Percentiles rank a stretch among this genome's conserved stretches.
Evolutionary conservation across 2,888 invertebrate genomes (phyloP).

Genomic region (Drosophila birchii): DNA sequence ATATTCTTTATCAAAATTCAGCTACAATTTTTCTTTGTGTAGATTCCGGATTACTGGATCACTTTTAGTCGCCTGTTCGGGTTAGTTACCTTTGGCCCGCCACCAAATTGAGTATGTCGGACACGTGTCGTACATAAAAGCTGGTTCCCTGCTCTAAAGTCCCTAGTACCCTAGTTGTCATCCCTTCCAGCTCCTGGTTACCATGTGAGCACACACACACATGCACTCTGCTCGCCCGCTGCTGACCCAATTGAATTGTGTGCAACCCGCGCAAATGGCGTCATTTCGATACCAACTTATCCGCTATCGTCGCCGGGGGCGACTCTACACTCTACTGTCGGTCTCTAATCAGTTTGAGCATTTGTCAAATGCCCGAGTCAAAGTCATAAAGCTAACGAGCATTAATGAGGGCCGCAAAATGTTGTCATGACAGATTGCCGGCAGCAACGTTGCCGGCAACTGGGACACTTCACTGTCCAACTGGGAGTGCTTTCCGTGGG

Average conservation of each 20-base stretch:
- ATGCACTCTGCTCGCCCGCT: slow-evolving; percentile 27
- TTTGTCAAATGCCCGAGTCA: slow-evolving; percentile 53
- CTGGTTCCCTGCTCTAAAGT: slow-evolving; percentile 43
- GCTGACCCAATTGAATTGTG: slow-evolving; percentile 52
- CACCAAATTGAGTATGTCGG: slow-evolving; percentile 65
- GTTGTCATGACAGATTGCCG: slow-evolving; percentile 51
- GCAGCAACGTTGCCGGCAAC: slow-evolving; percentile 15
- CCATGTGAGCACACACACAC: slow-evolving; percentile 21
- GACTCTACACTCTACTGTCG: slow-evolving; percentile 38
- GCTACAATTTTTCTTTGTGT: slow-evolving; percentile 34
- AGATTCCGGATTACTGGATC: slow-evolving; percentile 26
- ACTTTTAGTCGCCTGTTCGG: slow-evolving; percentile 20
- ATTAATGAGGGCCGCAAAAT: slow-evolving; percentile 51
- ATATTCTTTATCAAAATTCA: neutral
- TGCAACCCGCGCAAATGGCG: slow-evolving; percentile 48
- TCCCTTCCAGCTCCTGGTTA: slow-evolving; percentile 4
- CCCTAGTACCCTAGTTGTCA: no score
- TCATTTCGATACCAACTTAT: slow-evolving; percentile 50
- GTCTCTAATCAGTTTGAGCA: slow-evolving; percentile 48
- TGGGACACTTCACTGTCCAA: neutral
- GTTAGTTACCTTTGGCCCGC: slow-evolving; percentile 32
- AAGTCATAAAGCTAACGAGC: slow-evolving; percentile 53
- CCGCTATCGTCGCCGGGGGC: slow-evolving; percentile 34
- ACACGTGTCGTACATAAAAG: slow-evolving; percentile 76
- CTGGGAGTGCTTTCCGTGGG: neutral